Percentiles rank a stretch among this genome's conserved stretches.
phyloP scores from a whole-genome alignment of 1,140 invertebrate species.

The Papilio xuthus region DNA sequence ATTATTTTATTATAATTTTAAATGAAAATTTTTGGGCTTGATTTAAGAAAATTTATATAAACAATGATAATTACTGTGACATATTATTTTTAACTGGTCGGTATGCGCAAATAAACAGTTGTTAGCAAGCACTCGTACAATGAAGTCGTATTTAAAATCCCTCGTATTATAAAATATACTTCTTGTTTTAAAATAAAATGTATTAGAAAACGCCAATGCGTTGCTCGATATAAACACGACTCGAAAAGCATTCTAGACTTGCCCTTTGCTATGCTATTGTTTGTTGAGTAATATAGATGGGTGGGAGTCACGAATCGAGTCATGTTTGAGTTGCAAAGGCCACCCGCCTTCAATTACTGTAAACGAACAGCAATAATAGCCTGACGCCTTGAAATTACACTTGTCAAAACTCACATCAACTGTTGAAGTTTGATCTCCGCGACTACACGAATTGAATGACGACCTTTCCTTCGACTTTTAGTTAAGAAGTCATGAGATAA shows the following conservation, averaged over 20 bases:
- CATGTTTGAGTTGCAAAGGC: slow-evolving; percentile 42
- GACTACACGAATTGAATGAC: slow-evolving; percentile 16
- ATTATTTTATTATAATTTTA: no score
- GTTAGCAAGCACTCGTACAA: neutral
- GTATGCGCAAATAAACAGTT: no score
- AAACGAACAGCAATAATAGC: slow-evolving; percentile 52
- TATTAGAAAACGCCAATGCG: neutral
- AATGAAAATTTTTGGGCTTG: no score
- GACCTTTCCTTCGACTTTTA: slow-evolving; percentile 13
- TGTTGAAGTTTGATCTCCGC: slow-evolving; percentile 43
- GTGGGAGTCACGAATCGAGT: slow-evolving; percentile 35
- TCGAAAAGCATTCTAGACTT: slow-evolving; percentile 11
- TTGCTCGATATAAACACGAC: neutral
- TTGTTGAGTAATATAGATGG: slow-evolving; percentile 28
- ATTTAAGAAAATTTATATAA: no score
- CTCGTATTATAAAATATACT: neutral
- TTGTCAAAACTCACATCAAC: slow-evolving; percentile 50
- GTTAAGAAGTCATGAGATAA: slow-evolving; percentile 40
- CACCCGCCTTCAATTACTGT: slow-evolving; percentile 45
- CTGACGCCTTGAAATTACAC: slow-evolving; percentile 52
- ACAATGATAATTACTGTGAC: no score
- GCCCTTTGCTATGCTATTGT: slow-evolving; percentile 33
- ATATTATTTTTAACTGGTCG: no score
- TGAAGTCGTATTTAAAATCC: neutral
- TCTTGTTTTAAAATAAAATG: no score